Percentiles rank a stretch among this genome's conserved stretches.
Evolutionary conservation across 2,113 vertebrate genomes (phyloP).

Genomic region (Nothobranchius kuhntae): DNA sequence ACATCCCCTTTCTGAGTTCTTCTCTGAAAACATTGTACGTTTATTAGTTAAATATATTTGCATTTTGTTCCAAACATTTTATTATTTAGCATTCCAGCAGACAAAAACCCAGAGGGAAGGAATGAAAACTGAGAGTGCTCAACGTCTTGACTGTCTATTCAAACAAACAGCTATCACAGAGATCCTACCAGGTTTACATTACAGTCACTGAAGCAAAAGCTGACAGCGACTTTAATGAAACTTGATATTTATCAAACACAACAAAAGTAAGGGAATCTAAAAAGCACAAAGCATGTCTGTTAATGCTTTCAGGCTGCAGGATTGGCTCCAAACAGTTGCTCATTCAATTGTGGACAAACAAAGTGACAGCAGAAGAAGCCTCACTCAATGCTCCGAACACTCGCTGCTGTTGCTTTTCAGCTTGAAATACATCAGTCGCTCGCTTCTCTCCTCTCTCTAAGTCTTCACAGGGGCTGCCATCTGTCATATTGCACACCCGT

Average conservation of each 20-base stretch:
- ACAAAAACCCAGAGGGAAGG: slow-evolving; percentile 4
- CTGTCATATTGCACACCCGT: slow-evolving; percentile 51
- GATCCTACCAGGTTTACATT: slow-evolving; percentile 36
- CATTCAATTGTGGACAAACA: slow-evolving; percentile 60
- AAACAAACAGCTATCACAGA: slow-evolving; percentile 21
- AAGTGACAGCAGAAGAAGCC: slow-evolving; percentile 55
- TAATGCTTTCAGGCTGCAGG: slow-evolving; percentile 52
- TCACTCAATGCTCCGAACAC: slow-evolving; percentile 44
- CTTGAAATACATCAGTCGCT: slow-evolving; percentile 60
- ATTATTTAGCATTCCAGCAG: slow-evolving; percentile 4
- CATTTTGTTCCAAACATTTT: not conserved
- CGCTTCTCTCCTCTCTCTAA: slow-evolving; percentile 38
- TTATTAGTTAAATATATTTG: not conserved
- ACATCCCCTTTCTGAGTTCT: too few relatives aligned
- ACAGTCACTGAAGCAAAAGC: slow-evolving; percentile 36
- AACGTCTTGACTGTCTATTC: slow-evolving; percentile 36
- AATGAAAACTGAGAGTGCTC: slow-evolving; percentile 5
- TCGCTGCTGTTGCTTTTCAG: slow-evolving; percentile 57
- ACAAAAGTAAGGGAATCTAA: slow-evolving; percentile 14
- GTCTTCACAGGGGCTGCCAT: slow-evolving; percentile 58
- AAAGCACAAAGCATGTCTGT: slow-evolving; percentile 47
- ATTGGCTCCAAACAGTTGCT: slow-evolving; percentile 68
- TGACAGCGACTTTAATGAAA: slow-evolving; percentile 49
- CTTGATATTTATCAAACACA: slow-evolving; percentile 45
- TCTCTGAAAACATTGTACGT: not conserved